Conservation (phyloP, 35 echinoderm and acorn worm species). For the Heliocidaris tuberculata region DNA sequence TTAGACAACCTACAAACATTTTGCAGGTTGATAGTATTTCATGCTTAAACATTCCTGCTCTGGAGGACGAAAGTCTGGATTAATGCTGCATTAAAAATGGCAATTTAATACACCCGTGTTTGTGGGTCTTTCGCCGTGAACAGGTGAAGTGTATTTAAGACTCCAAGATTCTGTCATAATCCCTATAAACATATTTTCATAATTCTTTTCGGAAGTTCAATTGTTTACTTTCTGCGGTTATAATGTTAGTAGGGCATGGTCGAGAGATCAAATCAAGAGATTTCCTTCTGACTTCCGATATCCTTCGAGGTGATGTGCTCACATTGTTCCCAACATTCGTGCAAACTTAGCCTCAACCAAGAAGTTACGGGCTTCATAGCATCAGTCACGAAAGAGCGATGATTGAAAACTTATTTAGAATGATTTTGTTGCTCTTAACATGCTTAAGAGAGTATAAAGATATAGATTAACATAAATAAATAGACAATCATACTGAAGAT, state of each 20-base stretch:
- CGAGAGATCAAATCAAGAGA: background rate
- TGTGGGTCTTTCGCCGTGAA: too few species aligned
- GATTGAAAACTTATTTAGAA: too few species aligned
- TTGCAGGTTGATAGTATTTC: background rate
- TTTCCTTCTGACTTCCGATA: background rate
- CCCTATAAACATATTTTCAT: background rate
- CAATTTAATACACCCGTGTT: too few species aligned
- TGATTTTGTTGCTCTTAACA: too few species aligned
- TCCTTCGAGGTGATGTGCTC: background rate
- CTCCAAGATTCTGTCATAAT: background rate
- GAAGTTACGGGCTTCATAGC: too few species aligned
- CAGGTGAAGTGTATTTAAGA: too few species aligned
- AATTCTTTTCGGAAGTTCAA: conserved; percentile 2
- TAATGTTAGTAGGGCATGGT: background rate
- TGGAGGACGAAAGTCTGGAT: background rate
- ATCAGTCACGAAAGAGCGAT: too few species aligned
- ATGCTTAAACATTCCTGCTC: background rate
- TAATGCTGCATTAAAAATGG: too few species aligned
- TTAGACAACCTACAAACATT: background rate
- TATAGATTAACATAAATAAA: too few species aligned
- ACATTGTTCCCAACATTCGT: background rate
- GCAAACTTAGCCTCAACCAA: background rate
- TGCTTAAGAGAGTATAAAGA: too few species aligned
- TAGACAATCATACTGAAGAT: too few species aligned
- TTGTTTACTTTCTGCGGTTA: background rate